Evolutionary conservation across 2,797 vertebrate species (phyloP), one percentile per base, ranked within the genome.

Genomic region (Spinus pinus): DNA sequence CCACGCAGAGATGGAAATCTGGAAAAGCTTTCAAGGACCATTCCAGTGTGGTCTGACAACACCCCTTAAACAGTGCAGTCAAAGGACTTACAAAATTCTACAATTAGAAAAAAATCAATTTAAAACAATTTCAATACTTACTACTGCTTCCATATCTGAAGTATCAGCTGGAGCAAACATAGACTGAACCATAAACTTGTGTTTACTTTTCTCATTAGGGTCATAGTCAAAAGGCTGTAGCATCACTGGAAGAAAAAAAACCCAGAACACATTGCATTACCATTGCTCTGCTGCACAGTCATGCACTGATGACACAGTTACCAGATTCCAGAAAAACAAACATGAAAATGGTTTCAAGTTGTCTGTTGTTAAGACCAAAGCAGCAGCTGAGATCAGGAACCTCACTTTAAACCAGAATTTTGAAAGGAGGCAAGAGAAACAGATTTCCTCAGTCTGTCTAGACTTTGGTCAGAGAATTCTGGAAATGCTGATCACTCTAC

Each of bases 131-230:
- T 93, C 75, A 88, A 88, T 98, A 99, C 99, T 99, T 97, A 99
- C 99, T 97, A 99, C 99, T 88, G 98, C 98, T 96, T 99, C 99
- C 98, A 99, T 99, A 97, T 99, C 99, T 93, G 98, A 98, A 98
- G 98, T 99, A 97, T 99, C 99, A 67, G 97, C 90, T 11, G 99
- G 99, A 93, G 99, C 99, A 97, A 99, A 97, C 98, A 99, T 97
- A 94, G 99, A 99, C 98, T 99, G 99, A 96, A 99, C 99, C 99
- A 99, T 99, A 97, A 99, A 99, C 98, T 99, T 99, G 98, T 99
- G 99, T 98, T 99, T 99, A 98, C 99, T 99, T 97, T 99, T 99
- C 98, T 99, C 99, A 96, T 99, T 99, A 96, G 99, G 99, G 92
- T 99, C 99, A 87, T 99, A 99, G 97, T 99, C 99, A 97, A 99